phyloP scores from a whole-genome alignment of 2,797 vertebrate species.

The Galagoides demidoff region DNA sequence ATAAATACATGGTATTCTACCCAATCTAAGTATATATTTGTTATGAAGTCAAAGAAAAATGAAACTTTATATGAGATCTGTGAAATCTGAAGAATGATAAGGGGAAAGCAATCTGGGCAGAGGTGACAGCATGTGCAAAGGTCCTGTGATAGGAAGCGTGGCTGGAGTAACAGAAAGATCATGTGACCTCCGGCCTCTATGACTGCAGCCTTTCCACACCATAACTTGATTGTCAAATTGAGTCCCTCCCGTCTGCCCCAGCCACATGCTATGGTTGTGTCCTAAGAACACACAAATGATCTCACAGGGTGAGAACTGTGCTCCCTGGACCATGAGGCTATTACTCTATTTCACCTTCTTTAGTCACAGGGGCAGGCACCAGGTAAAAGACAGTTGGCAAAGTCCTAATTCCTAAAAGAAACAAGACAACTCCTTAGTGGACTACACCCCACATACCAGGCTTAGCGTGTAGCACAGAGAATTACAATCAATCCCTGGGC shows the following conservation, averaged over 20 bases:
- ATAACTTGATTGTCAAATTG: background rate
- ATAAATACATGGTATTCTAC: background rate
- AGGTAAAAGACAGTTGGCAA: background rate
- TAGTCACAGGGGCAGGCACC: background rate
- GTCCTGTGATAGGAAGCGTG: background rate
- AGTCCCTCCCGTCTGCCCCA: background rate
- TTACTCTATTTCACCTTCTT: background rate
- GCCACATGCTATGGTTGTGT: background rate
- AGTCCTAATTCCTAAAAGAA: background rate
- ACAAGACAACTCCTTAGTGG: background rate
- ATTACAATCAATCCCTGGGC: no score
- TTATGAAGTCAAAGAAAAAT: constrained; percentile 26
- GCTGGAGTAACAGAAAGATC: background rate
- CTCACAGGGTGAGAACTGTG: background rate
- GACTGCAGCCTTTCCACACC: background rate
- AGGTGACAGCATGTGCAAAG: background rate
- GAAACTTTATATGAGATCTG: background rate
- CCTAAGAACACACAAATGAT: background rate
- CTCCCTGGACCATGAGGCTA: background rate
- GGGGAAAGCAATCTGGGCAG: background rate
- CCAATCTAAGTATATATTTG: background rate
- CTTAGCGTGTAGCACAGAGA: background rate
- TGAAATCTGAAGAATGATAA: background rate
- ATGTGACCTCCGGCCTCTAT: background rate
- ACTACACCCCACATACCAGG: background rate